Evolutionary conservation across 2,113 vertebrate genomes (phyloP), one percentile per base, ranked within the genome.

Genomic region (Neotragus pygmaeus): DNA sequence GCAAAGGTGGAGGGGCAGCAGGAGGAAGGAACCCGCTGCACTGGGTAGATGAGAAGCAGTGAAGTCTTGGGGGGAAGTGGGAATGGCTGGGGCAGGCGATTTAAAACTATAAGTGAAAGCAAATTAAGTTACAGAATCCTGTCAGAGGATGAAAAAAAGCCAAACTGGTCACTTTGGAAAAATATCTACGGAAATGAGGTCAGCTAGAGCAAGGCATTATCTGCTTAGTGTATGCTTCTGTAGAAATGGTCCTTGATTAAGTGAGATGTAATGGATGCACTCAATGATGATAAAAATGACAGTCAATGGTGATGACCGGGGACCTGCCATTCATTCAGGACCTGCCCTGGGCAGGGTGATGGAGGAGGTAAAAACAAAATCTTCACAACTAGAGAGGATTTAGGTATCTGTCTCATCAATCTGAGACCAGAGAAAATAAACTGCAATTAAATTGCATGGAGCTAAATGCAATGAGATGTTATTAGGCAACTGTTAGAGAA

Each of bases 21-120:
- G n/a, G n/a, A 49, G 43, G 39, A 5, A 33, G 64, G 66, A n/a
- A 8, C 25, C 49, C 0, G n/a, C 33, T 0, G 2, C 1, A 0
- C 5, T 2, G 45, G 66, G 88, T 1, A 58, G 36, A 27, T 19
- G 53, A 88, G 90, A 55, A 88, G 33, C 25, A 13, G 60, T 15
- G 6, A 47, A 33, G 36, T 23, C 16, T 1, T 21, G 57, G 39
- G 81, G 49, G 39, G 60, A 64, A 81, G 55, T 19, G 30, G n/a
- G 10, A 14, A 23, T 36, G 15, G 49, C 62, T 23, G 13, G 39
- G 5, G 70, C 45, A 49, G 73, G 51, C 25, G 66, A 84, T 80
- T 55, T 58, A 86, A 77, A 57, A 58, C 36, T 23, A 5, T 10
- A 49, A 88, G 49, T 25, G 70, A 96, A 77, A 95, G 91, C 53